Evolutionary conservation across 2,888 invertebrate species (phyloP), one percentile per base, ranked within the genome.

Genomic region (Apodemia duryi): DNA sequence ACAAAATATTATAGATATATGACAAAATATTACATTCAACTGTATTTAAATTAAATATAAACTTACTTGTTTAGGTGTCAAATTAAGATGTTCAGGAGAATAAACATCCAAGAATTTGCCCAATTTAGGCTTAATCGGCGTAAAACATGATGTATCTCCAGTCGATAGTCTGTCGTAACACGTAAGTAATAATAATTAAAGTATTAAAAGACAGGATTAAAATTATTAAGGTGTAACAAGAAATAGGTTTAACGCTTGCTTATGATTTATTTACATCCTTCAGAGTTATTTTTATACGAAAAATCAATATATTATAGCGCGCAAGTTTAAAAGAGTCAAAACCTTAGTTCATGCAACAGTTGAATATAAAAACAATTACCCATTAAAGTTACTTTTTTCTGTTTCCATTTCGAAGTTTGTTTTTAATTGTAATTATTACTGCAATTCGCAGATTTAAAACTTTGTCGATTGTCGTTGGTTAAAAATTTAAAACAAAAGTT

Each of bases 181-280:
- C 62, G 21, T 54, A 29, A 54, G 21, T 54, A 29, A 54, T 29
- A 57, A 29, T 29, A 13, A 54, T 54, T 54, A 54, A 13, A 57
- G 13, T 11, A 21, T 32, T 11, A 41, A 28, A 49, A 38, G 61
- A n/a, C 3, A 38, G 51, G 41, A n/a, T n/a, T 13, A 60, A 61
- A 54, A 28, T 10, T 29, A 6, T 57, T 57, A 52, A 64, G 65
- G 38, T 63, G 62, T 65, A 65, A 75, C 70, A 74, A 79, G 72
- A 81, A 80, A 80, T 46, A 46, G 74, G 77, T 72, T 79, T 79
- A 80, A 81, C 76, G 79, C 77, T 71, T 75, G 73, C 80, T 81
- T 83, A 85, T 88, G 86, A 88, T 91, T 92, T 92, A 92, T 92
- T 92, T 92, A 92, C 91, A 91, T 88, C 84, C 77, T 80, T 75